Evolutionary conservation across 2,888 invertebrate species (phyloP).

Genomic region (Cataglyphis altisquamis): DNA sequence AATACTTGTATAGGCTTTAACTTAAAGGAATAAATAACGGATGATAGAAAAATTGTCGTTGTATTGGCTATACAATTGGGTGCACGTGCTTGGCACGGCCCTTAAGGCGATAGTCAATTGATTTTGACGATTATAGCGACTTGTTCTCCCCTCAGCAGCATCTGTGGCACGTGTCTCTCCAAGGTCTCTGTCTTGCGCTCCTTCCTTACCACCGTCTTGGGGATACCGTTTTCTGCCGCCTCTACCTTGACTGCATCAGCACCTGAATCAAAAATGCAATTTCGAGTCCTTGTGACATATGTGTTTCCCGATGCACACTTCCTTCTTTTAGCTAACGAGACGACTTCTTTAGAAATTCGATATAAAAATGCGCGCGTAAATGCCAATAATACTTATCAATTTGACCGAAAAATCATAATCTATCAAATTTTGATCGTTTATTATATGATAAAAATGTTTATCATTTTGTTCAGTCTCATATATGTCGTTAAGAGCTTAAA

Average conservation of each 20-base stretch:
- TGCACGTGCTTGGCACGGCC: background rate
- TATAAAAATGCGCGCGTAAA: background rate
- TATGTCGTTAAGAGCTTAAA: background rate
- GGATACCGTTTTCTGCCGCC: slow-evolving; percentile 87
- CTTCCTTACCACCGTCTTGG: slow-evolving; percentile 88
- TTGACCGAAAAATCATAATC: background rate
- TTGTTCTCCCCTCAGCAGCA: slow-evolving; percentile 93
- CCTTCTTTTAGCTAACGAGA: background rate
- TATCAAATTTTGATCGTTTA: background rate
- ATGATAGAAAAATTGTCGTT: background rate
- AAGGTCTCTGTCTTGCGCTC: slow-evolving; percentile 90
- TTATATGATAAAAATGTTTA: background rate
- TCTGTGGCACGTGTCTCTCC: slow-evolving; percentile 89
- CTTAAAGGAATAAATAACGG: background rate
- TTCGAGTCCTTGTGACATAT: background rate
- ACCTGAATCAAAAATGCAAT: slow-evolving; percentile 67
- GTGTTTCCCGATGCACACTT: background rate
- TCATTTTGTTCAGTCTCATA: background rate
- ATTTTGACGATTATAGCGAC: slow-evolving; percentile 88
- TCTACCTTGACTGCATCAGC: slow-evolving; percentile 78
- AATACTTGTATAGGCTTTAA: background rate
- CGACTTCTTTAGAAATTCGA: background rate
- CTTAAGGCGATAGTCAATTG: slow-evolving; percentile 64
- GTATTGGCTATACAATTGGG: background rate
- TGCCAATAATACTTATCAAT: background rate